Percentiles rank a stretch among this genome's conserved stretches.
Conservation (phyloP, 2,113 vertebrate species). For the Notothenia rossii region DNA sequence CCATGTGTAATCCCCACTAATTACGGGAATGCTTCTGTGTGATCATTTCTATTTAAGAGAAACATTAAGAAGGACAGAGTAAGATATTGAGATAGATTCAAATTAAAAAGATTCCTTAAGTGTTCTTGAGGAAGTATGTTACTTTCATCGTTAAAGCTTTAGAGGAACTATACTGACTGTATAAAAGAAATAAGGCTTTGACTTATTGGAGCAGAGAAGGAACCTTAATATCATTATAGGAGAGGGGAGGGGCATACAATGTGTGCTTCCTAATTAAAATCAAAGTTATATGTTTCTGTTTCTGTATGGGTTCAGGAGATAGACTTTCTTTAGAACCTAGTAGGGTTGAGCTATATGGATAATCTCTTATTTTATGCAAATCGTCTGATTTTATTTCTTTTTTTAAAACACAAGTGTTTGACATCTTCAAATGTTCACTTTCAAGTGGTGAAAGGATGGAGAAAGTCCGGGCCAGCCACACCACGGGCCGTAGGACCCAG, state of each 20-base stretch:
- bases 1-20: conserved; percentile 2
- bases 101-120: background rate
- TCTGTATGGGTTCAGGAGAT: background rate
- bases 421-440: no score
- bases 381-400: background rate
- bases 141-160: conserved; percentile 19
- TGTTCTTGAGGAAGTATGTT: background rate
- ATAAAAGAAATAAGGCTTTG: background rate
- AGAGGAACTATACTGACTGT: background rate
- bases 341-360: background rate
- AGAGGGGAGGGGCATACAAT: background rate
- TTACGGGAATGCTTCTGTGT: background rate
- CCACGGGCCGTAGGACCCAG: no score
- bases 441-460: no score
- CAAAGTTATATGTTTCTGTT: background rate
- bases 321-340: background rate
- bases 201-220: background rate
- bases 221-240: background rate
- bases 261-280: background rate
- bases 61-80: background rate
- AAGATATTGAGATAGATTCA: conserved; percentile 15
- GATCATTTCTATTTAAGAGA: background rate
- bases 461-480: no score
- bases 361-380: background rate
- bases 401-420: background rate